These are phyloP conservation scores for Cuniculus paca DNA, from an alignment of 2,797 vertebrate species.

Conservation along the genomic window DNA sequence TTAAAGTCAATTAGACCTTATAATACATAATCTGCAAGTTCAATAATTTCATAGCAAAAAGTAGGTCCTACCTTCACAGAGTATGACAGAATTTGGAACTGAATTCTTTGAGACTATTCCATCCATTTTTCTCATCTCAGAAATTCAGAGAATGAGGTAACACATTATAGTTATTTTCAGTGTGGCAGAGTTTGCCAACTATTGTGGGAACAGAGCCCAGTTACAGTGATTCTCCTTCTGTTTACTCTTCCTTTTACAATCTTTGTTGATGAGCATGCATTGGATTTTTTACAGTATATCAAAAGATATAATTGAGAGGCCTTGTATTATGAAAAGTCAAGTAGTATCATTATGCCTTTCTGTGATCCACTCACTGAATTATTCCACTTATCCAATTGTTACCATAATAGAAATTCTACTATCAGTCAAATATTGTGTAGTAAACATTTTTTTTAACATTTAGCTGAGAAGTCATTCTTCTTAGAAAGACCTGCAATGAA, in stretches of 20 bases:
- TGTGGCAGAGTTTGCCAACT: background rate
- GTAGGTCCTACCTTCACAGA: background rate
- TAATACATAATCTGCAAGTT: background rate
- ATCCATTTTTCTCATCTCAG: background rate
- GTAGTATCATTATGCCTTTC: background rate
- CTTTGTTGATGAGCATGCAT: background rate
- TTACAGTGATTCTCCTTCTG: background rate
- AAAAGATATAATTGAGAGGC: background rate
- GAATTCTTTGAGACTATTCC: background rate
- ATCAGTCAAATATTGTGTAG: background rate
- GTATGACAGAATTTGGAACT: background rate
- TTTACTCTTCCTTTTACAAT: conserved; percentile 18
- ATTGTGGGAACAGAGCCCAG: background rate
- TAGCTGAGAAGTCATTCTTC: conserved; percentile 78
- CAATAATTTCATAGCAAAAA: background rate
- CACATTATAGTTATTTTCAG: background rate
- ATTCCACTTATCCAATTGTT: background rate
- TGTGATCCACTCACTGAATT: background rate
- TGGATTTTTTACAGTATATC: background rate
- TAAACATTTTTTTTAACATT: conserved; percentile 71
- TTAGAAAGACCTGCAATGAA: conserved; percentile 69
- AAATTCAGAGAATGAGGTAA: background rate
- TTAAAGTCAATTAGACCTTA: background rate
- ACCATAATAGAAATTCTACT: background rate
- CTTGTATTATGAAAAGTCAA: conserved; percentile 37